Base-by-base conservation (phyloP, 1,140 invertebrate genomes). In the Mizuhopecten yessoensis region DNA sequence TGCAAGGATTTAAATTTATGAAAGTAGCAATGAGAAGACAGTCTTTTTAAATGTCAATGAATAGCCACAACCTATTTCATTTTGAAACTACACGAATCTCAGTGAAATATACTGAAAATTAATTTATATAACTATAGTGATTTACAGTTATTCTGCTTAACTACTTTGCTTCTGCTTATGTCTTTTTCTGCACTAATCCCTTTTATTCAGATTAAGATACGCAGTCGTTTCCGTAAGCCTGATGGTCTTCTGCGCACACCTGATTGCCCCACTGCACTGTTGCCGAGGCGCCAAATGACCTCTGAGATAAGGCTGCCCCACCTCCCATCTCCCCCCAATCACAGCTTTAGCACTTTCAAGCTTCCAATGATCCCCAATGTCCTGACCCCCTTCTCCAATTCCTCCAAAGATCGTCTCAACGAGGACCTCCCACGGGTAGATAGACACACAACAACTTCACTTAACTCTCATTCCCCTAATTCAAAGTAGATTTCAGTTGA, bases 341-440 rank as follows among this genome's bases (percentile, higher is more conserved):
- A 49, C 49, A 49, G 15, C 49, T 33, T 39, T 33, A 89, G 86
- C 36, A 36, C 86, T 36, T 89, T 34, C 86, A 86, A 90, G 23
- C 88, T 92, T 33, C 91, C 91, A 33, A 92, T 90, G 91, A 90
- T 92, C 57, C 88, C 93, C 23, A 93, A 91, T 13, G 88, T 90
- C 45, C 3, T 94, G 34, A 33, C 86, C 33, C 93, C 92, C 23
- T 93, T 93, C 90, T 90, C 92, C 45, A 87, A 90, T 29, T 49
- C 88, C 34, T 33, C 17, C 29, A 34, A 90, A 89, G 57, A 86
- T 57, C 88, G 39, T 17, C 75, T 89, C 57, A 34, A 86, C 33
- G 36, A 86, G 34, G 88, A 86, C n/a, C 57, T 75, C 57, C 57
- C 57, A 75, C 57, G 57, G 57, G 57, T 75, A 75, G 57, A 75